These are phyloP conservation scores for Drosophila nebulosa DNA, from an alignment of 1,140 invertebrate species.

Conservation along the genomic window DNA sequence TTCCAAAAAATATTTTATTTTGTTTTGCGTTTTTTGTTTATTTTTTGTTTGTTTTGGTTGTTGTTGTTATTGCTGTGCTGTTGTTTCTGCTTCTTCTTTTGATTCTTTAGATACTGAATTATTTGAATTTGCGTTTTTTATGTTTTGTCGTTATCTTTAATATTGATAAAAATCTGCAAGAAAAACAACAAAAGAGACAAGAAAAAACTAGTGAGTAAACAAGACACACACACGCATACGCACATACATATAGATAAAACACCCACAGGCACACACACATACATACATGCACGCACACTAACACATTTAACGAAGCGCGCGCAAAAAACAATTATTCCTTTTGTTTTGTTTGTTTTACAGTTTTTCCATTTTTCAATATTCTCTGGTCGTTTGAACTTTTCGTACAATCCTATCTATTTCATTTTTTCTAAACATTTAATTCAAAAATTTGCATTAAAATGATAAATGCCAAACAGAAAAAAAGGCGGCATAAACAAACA, in stretches of 20 bases:
- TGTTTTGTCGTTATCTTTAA: constrained; percentile 33
- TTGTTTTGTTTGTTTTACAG: constrained; percentile 28
- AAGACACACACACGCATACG: constrained; percentile 27
- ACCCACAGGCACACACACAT: constrained; percentile 8
- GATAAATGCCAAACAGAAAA: constrained; percentile 48
- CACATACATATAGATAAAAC: not conserved
- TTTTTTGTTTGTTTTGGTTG: constrained; percentile 28
- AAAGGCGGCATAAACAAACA: constrained; percentile 79
- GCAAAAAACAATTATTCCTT: constrained; percentile 17
- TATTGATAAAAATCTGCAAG: constrained; percentile 65
- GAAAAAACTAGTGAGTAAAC: constrained; percentile 67
- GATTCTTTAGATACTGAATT: constrained; percentile 17
- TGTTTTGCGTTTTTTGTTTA: not conserved
- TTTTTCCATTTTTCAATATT: not conserved
- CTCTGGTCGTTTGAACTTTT: not conserved
- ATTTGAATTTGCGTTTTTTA: constrained; percentile 10
- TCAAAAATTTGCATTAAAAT: constrained; percentile 55
- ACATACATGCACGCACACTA: constrained; percentile 10
- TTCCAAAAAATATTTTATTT: not conserved
- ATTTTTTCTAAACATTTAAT: constrained; percentile 25
- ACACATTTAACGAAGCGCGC: constrained; percentile 29
- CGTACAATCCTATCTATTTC: not conserved
- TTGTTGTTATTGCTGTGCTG: constrained; percentile 29
- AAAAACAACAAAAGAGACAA: constrained; percentile 35
- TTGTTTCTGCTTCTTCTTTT: constrained; percentile 25